Conservation (phyloP, 2,888 invertebrate species). For the Cephus rjabovi region DNA sequence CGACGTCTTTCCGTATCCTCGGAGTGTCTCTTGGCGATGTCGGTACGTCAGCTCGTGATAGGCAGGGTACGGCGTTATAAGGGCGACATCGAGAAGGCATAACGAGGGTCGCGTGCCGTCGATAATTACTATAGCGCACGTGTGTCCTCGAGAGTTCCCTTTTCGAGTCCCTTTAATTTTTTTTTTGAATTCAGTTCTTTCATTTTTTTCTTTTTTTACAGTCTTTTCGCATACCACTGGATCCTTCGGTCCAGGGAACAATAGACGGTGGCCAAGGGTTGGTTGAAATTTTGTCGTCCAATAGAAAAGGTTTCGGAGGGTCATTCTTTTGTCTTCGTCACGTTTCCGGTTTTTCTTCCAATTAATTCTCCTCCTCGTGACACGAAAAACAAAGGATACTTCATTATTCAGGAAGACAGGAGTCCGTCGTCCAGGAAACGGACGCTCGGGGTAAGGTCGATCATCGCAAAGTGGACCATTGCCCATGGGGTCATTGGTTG, state of each 20-base stretch:
- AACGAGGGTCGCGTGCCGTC: constrained; percentile 26
- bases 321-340: background rate
- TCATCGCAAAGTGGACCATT: background rate
- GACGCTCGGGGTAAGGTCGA: background rate
- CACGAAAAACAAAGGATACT: background rate
- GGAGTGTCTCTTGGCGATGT: background rate
- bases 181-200: background rate
- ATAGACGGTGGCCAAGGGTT: no score
- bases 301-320: background rate
- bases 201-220: background rate
- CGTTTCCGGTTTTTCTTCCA: background rate
- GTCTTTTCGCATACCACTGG: background rate
- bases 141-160: constrained; percentile 13
- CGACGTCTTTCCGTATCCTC: background rate
- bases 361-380: background rate
- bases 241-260: background rate
- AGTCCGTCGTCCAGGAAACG: background rate
- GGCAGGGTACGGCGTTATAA: background rate
- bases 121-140: constrained; percentile 25
- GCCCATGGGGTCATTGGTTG: background rate
- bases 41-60: background rate
- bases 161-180: background rate
- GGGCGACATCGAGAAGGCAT: background rate
- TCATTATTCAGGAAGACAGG: background rate
- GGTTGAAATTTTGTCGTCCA: background rate